A percentile compares a stretch with the other conserved stretches of the same genome.
Evolutionary conservation across 2,888 invertebrate genomes (phyloP).

Genomic region (Diaperis boleti): DNA sequence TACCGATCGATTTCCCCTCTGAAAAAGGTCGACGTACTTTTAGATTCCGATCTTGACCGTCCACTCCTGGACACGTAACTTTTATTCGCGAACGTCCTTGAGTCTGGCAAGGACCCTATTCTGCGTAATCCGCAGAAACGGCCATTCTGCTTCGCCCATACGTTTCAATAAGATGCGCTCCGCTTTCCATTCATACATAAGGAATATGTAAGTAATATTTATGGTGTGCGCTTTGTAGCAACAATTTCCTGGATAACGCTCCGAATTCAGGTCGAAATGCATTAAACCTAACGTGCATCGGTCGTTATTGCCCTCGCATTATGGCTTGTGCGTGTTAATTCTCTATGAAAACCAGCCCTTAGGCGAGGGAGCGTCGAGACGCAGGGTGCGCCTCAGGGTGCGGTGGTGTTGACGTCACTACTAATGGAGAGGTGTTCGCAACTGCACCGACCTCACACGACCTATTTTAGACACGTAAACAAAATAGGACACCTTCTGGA

Average conservation of each 20-base stretch:
- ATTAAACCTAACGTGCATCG: slow-evolving; percentile 17
- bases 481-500: not conserved
- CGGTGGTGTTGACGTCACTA: slow-evolving; percentile 41
- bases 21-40: slow-evolving; percentile 10
- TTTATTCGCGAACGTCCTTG: slow-evolving; percentile 2
- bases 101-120: not conserved
- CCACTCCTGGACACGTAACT: not conserved
- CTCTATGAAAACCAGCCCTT: slow-evolving; percentile 38
- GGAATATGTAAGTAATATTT: slow-evolving; percentile 29
- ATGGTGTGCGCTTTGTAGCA: slow-evolving; percentile 1
- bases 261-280: slow-evolving; percentile 10
- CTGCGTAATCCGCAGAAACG: not conserved
- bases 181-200: slow-evolving; percentile 12
- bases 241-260: slow-evolving; percentile 26
- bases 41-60: not conserved
- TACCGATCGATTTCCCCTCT: not conserved
- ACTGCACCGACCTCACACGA: slow-evolving; percentile 21
- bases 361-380: slow-evolving; percentile 41
- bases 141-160: slow-evolving; percentile 1
- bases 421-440: slow-evolving; percentile 36
- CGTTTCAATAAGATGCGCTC: slow-evolving; percentile 27
- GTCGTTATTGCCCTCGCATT: slow-evolving; percentile 8
- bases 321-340: slow-evolving; percentile 35
- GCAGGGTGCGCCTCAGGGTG: slow-evolving; percentile 43
- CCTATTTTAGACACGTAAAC: slow-evolving; percentile 6